These are phyloP conservation scores for Micropterix aruncella DNA, from an alignment of 2,888 invertebrate genomes.

Conservation along the genomic window DNA sequence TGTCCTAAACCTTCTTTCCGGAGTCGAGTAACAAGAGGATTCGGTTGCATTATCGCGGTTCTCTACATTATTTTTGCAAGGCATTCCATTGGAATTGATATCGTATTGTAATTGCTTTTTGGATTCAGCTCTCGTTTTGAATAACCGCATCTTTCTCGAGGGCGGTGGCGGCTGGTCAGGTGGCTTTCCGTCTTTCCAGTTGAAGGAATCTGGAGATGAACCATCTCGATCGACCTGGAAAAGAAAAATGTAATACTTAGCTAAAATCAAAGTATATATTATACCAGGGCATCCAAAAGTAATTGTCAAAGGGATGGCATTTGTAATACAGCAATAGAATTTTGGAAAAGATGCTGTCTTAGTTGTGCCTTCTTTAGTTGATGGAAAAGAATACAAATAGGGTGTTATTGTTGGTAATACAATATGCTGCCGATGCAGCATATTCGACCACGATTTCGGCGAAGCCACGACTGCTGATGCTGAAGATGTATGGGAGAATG, in stretches of 20 bases:
- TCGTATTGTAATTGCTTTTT: constrained; percentile 27
- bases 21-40: constrained; percentile 12
- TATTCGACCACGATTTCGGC: too few species aligned
- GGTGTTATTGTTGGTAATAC: constrained; percentile 4
- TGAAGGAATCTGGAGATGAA: constrained; percentile 45
- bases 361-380: too few species aligned
- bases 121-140: constrained; percentile 62
- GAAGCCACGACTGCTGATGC: too few species aligned
- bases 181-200: constrained; percentile 33
- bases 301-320: too few species aligned
- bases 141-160: constrained; percentile 47
- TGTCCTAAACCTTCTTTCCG: constrained; percentile 31
- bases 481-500: too few species aligned
- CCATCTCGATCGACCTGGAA: constrained; percentile 29
- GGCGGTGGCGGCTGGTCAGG: constrained; percentile 20
- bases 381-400: constrained; percentile 2
- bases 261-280: too few species aligned
- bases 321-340: too few species aligned
- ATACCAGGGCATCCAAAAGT: too few species aligned
- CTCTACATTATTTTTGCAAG: background rate
- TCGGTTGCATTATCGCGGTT: background rate
- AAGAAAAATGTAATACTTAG: too few species aligned
- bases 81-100: constrained; percentile 8
- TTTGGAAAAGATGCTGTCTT: too few species aligned
- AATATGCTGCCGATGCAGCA: too few species aligned